These are phyloP conservation scores for Paramisgurnus dabryanus DNA, from an alignment of 2,113 vertebrate genomes.

Conservation along the genomic window DNA sequence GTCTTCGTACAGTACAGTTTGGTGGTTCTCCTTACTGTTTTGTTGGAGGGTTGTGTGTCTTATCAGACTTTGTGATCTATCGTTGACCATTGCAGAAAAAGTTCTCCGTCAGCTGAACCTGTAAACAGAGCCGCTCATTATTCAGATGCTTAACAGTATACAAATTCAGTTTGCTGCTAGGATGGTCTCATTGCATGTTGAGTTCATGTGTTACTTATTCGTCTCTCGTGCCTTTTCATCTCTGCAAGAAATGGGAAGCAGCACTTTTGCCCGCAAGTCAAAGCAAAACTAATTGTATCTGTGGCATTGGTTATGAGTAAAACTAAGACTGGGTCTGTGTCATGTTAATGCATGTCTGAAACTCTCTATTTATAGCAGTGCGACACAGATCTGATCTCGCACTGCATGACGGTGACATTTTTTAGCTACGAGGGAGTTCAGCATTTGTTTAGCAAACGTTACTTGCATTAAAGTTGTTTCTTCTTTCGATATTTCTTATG, in stretches of 20 bases:
- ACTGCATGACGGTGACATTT: background rate
- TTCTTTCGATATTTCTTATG: too few species aligned
- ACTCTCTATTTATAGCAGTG: conserved; percentile 25
- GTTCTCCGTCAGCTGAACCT: background rate
- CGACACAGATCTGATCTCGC: conserved; percentile 1
- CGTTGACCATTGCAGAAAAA: too few species aligned
- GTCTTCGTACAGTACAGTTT: too few species aligned
- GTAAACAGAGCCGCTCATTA: background rate
- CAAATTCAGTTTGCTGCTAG: conserved; percentile 10
- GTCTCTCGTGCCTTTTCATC: background rate
- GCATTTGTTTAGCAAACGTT: conserved; percentile 14
- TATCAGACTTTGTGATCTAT: background rate
- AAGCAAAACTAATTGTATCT: conserved; percentile 3
- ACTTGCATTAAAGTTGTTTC: background rate
- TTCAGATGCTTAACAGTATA: conserved; percentile 1
- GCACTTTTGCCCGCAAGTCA: background rate
- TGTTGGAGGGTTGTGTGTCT: background rate
- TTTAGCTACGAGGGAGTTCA: conserved; percentile 14
- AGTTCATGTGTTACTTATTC: background rate
- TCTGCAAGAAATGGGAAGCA: background rate
- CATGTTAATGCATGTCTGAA: background rate
- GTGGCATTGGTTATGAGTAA: background rate
- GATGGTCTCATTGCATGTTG: background rate
- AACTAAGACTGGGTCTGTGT: background rate
- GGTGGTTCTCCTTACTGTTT: too few species aligned